Percentiles rank a stretch among this genome's conserved stretches.
Conservation (phyloP, 1,140 invertebrate species). For the Gonioctena quinquepunctata region DNA sequence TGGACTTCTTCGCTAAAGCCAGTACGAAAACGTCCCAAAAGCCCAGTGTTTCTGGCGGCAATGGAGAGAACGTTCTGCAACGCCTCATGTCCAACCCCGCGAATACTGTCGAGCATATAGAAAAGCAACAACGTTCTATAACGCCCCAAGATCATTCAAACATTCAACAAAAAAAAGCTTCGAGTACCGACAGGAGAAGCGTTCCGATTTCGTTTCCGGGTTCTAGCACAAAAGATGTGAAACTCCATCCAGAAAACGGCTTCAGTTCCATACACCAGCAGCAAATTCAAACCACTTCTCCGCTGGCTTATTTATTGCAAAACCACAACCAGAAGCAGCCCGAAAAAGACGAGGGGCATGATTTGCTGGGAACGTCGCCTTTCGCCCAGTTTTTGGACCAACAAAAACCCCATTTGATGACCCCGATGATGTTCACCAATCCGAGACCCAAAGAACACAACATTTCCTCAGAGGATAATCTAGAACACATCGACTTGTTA, state of each 20-base stretch:
- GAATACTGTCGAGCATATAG: constrained; percentile 84
- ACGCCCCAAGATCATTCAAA: constrained; percentile 64
- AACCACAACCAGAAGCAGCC: constrained; percentile 50
- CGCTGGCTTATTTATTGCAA: constrained; percentile 56
- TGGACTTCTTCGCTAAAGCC: constrained; percentile 83
- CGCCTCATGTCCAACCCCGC: constrained; percentile 79
- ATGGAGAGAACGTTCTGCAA: constrained; percentile 61
- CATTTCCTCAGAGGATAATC: constrained; percentile 26
- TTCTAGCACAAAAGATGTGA: constrained; percentile 27
- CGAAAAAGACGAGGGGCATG: constrained; percentile 40
- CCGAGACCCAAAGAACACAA: constrained; percentile 36
- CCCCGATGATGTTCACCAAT: constrained; percentile 80
- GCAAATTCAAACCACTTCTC: constrained; percentile 38
- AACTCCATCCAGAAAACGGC: constrained; percentile 54
- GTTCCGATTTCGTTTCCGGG: constrained; percentile 50
- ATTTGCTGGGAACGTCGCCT: constrained; percentile 54
- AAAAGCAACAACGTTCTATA: constrained; percentile 79
- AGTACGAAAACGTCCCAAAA: constrained; percentile 64
- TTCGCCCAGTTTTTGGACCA: constrained; percentile 59
- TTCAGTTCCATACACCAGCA: constrained; percentile 44
- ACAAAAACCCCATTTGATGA: constrained; percentile 74
- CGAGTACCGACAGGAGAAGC: constrained; percentile 53
- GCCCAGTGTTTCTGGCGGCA: constrained; percentile 55
- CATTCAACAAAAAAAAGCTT: constrained; percentile 43
- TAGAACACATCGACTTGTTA: constrained; percentile 65